Conservation (phyloP, 2,113 vertebrate genomes). For the Gorsachius goisagi region DNA sequence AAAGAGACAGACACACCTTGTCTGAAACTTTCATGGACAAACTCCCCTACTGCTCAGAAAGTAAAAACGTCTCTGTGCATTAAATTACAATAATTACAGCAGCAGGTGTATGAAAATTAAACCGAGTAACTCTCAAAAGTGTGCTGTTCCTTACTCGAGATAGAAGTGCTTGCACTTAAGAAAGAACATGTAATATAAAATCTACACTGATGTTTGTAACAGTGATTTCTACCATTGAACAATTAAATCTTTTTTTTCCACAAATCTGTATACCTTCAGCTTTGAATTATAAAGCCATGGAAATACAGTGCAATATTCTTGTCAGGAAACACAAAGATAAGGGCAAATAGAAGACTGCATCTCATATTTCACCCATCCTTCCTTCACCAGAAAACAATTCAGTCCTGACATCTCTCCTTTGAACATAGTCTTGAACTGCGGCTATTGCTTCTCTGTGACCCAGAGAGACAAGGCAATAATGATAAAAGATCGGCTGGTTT, state of each 20-base stretch:
- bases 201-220: background rate
- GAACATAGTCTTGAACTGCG: constrained; percentile 22
- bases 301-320: background rate
- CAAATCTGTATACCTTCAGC: background rate
- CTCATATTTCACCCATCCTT: constrained; percentile 67
- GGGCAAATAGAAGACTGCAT: constrained; percentile 22
- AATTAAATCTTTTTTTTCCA: background rate
- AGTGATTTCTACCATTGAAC: background rate
- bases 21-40: background rate
- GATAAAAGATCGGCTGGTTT: constrained; percentile 54
- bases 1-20: background rate
- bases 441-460: constrained; percentile 43
- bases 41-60: background rate
- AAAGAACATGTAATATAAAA: background rate
- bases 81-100: background rate
- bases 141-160: background rate
- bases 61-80: background rate
- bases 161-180: background rate
- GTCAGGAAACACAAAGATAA: background rate
- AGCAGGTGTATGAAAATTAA: background rate
- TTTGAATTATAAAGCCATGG: background rate
- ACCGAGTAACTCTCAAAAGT: background rate
- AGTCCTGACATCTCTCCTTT: constrained; percentile 44
- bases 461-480: constrained; percentile 38
- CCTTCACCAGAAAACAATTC: constrained; percentile 57